Base-by-base conservation (phyloP, 2,888 invertebrate genomes). In the Oxyteleia sp. region DNA sequence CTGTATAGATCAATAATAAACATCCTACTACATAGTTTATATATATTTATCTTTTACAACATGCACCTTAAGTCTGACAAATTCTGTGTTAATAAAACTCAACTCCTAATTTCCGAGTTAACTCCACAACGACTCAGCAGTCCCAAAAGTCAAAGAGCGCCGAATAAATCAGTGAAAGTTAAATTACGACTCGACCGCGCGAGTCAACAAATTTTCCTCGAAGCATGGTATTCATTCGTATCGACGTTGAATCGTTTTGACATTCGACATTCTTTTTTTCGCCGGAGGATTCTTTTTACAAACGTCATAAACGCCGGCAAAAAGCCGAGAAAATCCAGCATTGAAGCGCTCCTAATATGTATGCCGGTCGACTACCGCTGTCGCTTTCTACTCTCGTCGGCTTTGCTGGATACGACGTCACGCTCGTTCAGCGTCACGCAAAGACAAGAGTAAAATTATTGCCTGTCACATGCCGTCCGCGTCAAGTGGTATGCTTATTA, bases 401-500 rank as follows among this genome's bases (percentile, higher is more conserved):
- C 74, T 82, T 69, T 35, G 66, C 47, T 41, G 82, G 18, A 59
- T 72, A 78, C 72, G 78, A 78, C 72, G 78, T 78, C 78, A 72
- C 53, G 82, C 82, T 83, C 57, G 38, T 79, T 83, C 69, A 74
- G 63, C 74, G 69, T 79, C 83, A 83, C 83, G 83, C 79, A 75
- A 79, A 83, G 83, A 83, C 83, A 83, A 75, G 80, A 66, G 72
- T 47, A 66, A 80, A 84, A 84, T 84, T 76, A 84, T 78, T 81
- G 80, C 81, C 69, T 78, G 81, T 72, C 81, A 78, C 53, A 78
- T 51, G 69, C 64, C 53, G 69, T 71, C 45, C 47, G 53, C 57
- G 53, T 74, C 79, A 75, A 75, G 59, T 75, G 23, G 51, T 47
- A 72, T 64, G 74, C 74, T 83, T 79, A 79, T 79, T 83, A 83